Conservation (phyloP, 1,140 invertebrate genomes). For the Melanaphis sacchari region DNA sequence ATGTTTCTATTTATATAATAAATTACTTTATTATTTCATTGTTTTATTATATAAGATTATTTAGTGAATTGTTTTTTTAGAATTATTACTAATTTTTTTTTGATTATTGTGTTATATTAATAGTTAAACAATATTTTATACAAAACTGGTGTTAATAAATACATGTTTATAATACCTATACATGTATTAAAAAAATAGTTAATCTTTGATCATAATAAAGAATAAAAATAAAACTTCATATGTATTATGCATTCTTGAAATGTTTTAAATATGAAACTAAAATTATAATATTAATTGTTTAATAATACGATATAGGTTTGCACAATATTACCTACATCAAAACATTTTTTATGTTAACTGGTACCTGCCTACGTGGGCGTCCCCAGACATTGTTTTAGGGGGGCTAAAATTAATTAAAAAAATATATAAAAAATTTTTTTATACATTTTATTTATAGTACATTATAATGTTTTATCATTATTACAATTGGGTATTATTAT, state of each 20-base stretch:
- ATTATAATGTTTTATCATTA: no score
- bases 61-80: constrained; percentile 17
- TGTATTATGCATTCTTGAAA: background rate
- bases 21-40: background rate
- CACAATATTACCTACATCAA: no score
- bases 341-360: no score
- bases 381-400: no score
- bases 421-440: no score
- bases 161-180: background rate
- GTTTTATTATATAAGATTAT: constrained; percentile 1
- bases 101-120: background rate
- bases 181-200: background rate
- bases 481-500: no score
- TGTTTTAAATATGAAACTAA: no score
- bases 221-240: background rate
- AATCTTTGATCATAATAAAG: background rate
- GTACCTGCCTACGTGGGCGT: no score
- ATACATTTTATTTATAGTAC: no score
- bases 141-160: background rate
- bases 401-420: no score
- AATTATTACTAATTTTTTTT: background rate
- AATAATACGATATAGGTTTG: no score
- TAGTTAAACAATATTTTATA: background rate
- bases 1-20: background rate
- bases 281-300: no score